Conservation (phyloP, 2,888 invertebrate genomes). For the Anoplius nigerrimus region DNA sequence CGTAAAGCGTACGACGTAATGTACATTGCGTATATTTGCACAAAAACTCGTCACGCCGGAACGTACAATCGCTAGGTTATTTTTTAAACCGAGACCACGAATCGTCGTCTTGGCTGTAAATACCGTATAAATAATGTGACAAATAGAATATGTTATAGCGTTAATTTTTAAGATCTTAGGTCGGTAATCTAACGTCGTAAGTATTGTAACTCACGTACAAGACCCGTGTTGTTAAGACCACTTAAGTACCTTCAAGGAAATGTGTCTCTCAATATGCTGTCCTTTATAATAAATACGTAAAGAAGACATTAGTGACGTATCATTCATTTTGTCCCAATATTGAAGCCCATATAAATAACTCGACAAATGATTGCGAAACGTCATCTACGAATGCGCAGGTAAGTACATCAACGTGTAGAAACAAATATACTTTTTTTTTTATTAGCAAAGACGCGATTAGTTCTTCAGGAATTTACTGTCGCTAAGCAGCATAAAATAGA, state of each 20-base stretch:
- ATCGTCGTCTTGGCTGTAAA: constrained; percentile 49
- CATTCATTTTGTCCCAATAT: background rate
- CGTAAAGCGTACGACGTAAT: background rate
- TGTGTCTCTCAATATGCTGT: constrained; percentile 62
- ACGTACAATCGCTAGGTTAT: constrained; percentile 19
- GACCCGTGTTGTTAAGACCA: constrained; percentile 55
- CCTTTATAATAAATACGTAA: constrained; percentile 63
- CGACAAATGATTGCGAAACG: too few relatives aligned
- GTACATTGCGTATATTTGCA: constrained; percentile 14
- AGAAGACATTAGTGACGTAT: constrained; percentile 11
- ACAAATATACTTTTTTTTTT: too few relatives aligned
- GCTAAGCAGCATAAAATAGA: too few relatives aligned
- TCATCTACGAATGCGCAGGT: too few relatives aligned
- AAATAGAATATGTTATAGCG: constrained; percentile 36
- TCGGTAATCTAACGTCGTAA: constrained; percentile 35
- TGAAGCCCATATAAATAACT: too few relatives aligned
- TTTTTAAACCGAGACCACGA: constrained; percentile 11
- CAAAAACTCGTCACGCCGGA: constrained; percentile 17
- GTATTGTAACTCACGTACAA: constrained; percentile 47
- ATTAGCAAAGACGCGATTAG: too few relatives aligned
- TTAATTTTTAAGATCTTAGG: constrained; percentile 43
- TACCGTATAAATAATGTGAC: constrained; percentile 48
- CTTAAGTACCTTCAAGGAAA: constrained; percentile 55
- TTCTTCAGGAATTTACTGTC: too few relatives aligned
- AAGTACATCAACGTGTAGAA: too few relatives aligned